Evolutionary conservation across 2,888 invertebrate species (phyloP), one percentile per base, ranked within the genome.

Genomic region (Neoaliturus tenellus): DNA sequence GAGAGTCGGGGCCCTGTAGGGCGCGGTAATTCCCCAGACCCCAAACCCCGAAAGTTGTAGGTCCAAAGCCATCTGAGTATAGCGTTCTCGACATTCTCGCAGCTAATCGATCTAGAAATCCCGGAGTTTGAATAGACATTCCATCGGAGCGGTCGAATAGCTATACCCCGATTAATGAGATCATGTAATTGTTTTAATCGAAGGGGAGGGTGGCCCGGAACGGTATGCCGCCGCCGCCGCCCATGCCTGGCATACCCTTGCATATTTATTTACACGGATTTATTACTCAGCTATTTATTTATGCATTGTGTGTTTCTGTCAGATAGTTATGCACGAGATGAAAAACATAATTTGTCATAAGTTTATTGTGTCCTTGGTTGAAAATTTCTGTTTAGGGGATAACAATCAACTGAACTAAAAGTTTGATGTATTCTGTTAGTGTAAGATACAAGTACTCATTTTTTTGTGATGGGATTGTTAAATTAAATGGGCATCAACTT

Each of bases 131-230:
- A 81, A 81, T 81, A 81, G 81, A 35, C 25, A 81, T 81, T 81
- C 81, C 81, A 25, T 23, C 58, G 39, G 23, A 25, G 81, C 23
- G 81, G 81, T 81, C 62, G 81, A 81, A 81, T 81, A 81, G 80
- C 84, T 23, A 23, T 41, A 55, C 80, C n/a, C 73, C 75, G 80
- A 81, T 84, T 84, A 80, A 84, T 84, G 84, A 81, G 84, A 55
- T 73, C 69, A 28, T 81, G 81, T 84, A 81, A 84, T 84, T 81
- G 84, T 81, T 80, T 83, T 81, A 81, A 69, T 81, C 67, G 81
- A 81, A 81, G 69, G 80, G 81, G 28, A 23, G 71, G 35, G 71
- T 67, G 17, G 58, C 14, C n/a, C 23, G 14, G 23, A 28, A 67
- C 31, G 67, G 67, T 8, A 39, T 69, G 69, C 69, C 69, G 35